Conservation (phyloP, 2,113 vertebrate genomes). For the Rhipidura dahli region DNA sequence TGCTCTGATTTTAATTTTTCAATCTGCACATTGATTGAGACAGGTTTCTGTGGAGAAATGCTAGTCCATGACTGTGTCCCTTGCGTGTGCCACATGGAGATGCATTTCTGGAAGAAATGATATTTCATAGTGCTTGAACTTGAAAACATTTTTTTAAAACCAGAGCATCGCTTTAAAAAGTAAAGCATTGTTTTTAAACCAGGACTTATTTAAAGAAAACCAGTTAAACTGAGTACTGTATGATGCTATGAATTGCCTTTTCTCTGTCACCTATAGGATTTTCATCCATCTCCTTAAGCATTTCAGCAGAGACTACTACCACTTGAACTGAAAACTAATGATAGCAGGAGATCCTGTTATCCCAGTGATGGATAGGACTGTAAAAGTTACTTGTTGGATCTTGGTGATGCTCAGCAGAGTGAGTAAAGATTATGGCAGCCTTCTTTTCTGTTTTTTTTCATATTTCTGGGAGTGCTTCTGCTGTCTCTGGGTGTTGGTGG, state of each 20-base stretch:
- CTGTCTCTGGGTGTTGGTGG: not conserved
- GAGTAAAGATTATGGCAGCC: not conserved
- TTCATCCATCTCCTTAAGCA: conserved; percentile 15
- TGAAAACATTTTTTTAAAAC: not conserved
- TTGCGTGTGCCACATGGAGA: not conserved
- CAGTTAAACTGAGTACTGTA: not conserved
- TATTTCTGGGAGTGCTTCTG: not conserved
- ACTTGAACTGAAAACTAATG: not conserved
- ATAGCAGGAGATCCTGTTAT: not conserved
- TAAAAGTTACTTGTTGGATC: not conserved
- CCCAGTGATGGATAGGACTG: not conserved
- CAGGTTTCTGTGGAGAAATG: not conserved
- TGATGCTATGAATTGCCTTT: conserved; percentile 4
- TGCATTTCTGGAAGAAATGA: not conserved
- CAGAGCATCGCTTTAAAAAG: not conserved
- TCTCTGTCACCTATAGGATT: not conserved
- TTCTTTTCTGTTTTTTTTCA: not conserved
- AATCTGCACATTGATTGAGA: not conserved
- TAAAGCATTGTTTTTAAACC: not conserved
- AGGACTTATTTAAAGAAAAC: not conserved
- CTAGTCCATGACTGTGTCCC: not conserved
- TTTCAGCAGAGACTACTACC: not conserved
- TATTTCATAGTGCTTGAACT: not conserved
- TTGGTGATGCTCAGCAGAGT: not conserved
- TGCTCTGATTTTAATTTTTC: not conserved